Percentiles rank a stretch among this genome's conserved stretches.
Conservation (phyloP, 2,113 vertebrate genomes). For the Neopipo cinnamomea region DNA sequence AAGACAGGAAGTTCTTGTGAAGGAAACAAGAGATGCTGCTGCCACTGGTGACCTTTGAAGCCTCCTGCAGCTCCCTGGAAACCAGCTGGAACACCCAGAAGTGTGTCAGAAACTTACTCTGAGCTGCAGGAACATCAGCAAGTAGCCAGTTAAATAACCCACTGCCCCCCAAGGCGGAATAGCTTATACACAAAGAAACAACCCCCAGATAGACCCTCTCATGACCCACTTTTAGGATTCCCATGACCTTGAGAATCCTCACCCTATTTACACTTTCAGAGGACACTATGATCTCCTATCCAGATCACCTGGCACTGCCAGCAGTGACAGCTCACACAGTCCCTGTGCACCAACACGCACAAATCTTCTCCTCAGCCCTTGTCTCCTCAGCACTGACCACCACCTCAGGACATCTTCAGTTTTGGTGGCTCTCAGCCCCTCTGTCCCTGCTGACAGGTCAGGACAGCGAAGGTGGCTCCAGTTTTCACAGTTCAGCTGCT, state of each 20-base stretch:
- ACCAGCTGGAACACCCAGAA: neutral
- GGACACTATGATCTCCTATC: too few species aligned
- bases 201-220: neutral
- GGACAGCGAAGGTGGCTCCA: neutral
- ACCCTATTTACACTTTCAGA: neutral
- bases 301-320: neutral
- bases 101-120: neutral
- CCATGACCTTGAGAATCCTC: neutral
- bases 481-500: neutral
- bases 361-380: rapidly evolving
- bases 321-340: neutral
- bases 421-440: neutral
- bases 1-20: neutral
- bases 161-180: neutral
- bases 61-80: neutral
- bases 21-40: neutral
- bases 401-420: neutral
- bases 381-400: neutral
- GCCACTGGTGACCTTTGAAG: neutral
- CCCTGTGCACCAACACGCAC: neutral
- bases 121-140: neutral
- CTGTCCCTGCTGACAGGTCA: neutral
- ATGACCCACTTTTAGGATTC: neutral
- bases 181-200: neutral
- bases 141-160: neutral